Evolutionary conservation across 2,113 vertebrate genomes (phyloP).

Genomic region (Phrynosoma blainvillii): DNA sequence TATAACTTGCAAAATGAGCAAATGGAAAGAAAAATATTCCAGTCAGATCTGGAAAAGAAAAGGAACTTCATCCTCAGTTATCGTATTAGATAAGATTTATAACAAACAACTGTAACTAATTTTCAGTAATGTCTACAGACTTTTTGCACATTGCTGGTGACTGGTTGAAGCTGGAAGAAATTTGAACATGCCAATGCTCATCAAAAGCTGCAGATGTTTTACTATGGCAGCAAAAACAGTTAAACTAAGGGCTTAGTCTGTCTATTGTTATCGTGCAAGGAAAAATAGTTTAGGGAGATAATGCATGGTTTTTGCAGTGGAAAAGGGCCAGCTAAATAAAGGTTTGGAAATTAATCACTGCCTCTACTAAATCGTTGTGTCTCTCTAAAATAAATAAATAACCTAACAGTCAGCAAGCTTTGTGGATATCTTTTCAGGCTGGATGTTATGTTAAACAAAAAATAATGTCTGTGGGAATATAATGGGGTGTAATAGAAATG

Average conservation of each 20-base stretch:
- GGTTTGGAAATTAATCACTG: neutral
- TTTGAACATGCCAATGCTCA: neutral
- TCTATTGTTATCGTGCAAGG: neutral
- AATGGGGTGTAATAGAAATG: neutral
- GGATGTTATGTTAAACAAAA: neutral
- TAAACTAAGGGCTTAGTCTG: neutral
- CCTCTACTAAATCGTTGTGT: neutral
- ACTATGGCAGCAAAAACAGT: neutral
- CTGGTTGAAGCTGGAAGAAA: neutral
- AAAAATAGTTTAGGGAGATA: neutral
- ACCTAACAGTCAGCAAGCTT: neutral
- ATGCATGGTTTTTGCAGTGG: neutral
- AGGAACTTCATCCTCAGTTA: neutral
- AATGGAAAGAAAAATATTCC: neutral
- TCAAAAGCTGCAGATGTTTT: neutral
- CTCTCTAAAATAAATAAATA: neutral
- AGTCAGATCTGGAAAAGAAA: neutral
- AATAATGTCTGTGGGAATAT: no score
- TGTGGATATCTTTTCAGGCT: neutral
- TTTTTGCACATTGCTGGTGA: neutral
- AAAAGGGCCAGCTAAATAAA: neutral
- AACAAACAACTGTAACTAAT: neutral
- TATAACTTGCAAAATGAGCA: neutral
- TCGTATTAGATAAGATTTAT: neutral
- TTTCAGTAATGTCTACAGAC: neutral